Evolutionary conservation across 2,888 invertebrate genomes (phyloP), one percentile per base, ranked within the genome.

Genomic region (Drosophila paranaensis): DNA sequence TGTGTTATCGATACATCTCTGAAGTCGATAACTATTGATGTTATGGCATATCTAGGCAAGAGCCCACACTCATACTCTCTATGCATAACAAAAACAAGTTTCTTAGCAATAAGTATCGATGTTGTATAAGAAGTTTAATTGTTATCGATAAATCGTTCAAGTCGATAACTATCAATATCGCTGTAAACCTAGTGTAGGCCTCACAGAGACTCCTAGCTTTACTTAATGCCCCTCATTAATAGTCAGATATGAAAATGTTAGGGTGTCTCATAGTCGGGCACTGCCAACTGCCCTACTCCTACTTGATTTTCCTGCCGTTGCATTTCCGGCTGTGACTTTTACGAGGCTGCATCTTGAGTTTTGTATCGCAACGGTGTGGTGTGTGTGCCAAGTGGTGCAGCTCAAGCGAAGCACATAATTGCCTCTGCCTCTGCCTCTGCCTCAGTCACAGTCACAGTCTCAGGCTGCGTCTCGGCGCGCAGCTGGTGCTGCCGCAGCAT

Each of bases 331-430:
- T 77, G 75, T 82, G 82, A 89, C 86, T 89, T 85, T 82, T 82
- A 79, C 70, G 88, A 84, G 79, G 74, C 89, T 69, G 71, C 77
- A 71, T 77, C 77, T 77, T 79, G 71, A 77, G 77, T 62, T 60
- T 30, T 42, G 55, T 43, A 45, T 25, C 40, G 50, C 20, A 30
- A 27, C 30, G 20, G 25, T 42, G 20, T 46, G 16, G 54, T 43
- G 68, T 64, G 42, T 55, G 33, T 56, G 56, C 25, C 69, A 65
- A 84, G 81, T 74, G 68, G 60, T 74, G 84, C 74, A 86, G 70
- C 82, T 89, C 78, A 89, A 89, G 82, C 90, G 81, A 89, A 90
- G 91, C 81, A 89, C 80, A 90, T 89, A 89, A 89, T 89, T 89
- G 89, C 81, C 89, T 86, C 84, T 88, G 82, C 86, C 55, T 50